phyloP scores from a whole-genome alignment of 2,113 vertebrate species.

The Leucopsar rothschildi region DNA sequence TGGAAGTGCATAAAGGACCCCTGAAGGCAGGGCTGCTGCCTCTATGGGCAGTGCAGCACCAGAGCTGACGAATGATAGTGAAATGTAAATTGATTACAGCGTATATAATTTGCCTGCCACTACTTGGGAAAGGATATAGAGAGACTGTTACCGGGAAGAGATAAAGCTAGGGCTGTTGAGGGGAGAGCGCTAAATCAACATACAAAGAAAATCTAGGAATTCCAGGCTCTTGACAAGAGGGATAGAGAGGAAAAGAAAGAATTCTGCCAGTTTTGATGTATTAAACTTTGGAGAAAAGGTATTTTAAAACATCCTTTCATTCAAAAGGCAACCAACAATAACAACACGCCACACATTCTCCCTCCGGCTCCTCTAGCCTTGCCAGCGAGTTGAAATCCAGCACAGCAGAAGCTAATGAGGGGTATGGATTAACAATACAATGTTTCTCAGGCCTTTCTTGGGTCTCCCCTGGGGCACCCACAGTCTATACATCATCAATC shows the following conservation, averaged over 20 bases:
- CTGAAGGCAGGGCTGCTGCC: background rate
- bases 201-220: conserved; percentile 47
- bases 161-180: background rate
- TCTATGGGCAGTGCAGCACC: background rate
- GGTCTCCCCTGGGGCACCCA: conserved; percentile 18
- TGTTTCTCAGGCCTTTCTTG: conserved; percentile 33
- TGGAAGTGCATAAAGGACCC: background rate
- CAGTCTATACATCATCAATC: conserved; percentile 45
- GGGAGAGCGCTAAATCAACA: conserved; percentile 17
- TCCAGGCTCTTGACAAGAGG: conserved; percentile 3
- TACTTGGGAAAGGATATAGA: background rate
- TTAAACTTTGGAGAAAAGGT: conserved; percentile 21
- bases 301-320: background rate
- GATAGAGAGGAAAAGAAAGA: conserved; percentile 5
- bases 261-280: background rate
- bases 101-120: background rate
- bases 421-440: conserved; percentile 47
- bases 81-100: conserved; percentile 11
- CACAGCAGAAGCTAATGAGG: conserved; percentile 42
- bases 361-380: background rate
- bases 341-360: background rate
- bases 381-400: conserved; percentile 24
- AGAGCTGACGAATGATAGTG: background rate
- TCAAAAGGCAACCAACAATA: conserved; percentile 15
- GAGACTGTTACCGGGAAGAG: background rate